Evolutionary conservation across 2,113 vertebrate species (phyloP).

Genomic region (Meleagris gallopavo): DNA sequence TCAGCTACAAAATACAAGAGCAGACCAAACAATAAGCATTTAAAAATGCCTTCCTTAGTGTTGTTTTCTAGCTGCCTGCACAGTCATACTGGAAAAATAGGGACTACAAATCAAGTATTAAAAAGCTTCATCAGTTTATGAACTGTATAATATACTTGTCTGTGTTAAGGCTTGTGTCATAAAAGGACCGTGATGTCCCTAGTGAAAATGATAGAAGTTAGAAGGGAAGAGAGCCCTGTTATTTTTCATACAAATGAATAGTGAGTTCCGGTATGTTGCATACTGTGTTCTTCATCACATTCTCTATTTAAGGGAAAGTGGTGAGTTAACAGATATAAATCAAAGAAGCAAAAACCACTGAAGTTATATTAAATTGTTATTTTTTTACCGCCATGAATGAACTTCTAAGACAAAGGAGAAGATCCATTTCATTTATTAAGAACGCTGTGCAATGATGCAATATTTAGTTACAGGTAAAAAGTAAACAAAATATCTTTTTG

Average conservation of each 20-base stretch:
- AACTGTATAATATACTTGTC: background rate
- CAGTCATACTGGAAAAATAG: background rate
- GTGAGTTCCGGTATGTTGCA: background rate
- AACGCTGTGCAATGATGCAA: background rate
- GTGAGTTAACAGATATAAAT: background rate
- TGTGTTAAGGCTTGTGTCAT: background rate
- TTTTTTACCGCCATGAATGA: background rate
- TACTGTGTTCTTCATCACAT: background rate
- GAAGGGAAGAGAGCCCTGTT: background rate
- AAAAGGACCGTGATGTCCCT: background rate
- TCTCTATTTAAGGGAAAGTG: background rate
- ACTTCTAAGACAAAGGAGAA: background rate
- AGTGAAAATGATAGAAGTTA: background rate
- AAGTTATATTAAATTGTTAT: background rate
- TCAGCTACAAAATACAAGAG: slow-evolving; percentile 84
- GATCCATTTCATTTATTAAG: background rate
- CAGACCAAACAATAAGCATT: background rate
- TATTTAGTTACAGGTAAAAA: background rate
- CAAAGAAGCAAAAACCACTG: background rate
- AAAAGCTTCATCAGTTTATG: background rate
- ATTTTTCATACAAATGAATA: background rate
- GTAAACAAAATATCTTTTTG: background rate
- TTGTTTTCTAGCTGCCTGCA: background rate
- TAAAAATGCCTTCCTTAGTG: background rate
- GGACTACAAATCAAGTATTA: background rate